Evolutionary conservation across 2,113 vertebrate species (phyloP).

Genomic region (Tragelaphus strepsiceros): DNA sequence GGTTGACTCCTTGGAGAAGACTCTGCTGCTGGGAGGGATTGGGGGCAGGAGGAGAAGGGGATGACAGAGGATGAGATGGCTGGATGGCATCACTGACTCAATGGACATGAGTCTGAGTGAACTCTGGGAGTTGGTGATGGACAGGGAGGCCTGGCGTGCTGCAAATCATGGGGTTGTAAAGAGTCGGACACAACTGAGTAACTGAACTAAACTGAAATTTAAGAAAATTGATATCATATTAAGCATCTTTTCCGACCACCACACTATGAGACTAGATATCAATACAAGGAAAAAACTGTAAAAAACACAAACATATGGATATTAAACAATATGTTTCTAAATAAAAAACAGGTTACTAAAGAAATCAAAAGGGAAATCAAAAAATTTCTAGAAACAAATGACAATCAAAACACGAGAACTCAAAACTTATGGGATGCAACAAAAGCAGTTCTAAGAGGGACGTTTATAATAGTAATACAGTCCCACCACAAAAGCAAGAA

Average conservation of each 20-base stretch:
- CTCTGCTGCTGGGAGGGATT: too few relatives aligned
- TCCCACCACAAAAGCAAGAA: neutral
- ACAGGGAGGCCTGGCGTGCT: too few relatives aligned
- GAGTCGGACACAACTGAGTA: too few relatives aligned
- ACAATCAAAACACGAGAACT: neutral
- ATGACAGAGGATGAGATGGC: too few relatives aligned
- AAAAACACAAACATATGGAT: neutral
- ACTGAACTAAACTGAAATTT: neutral
- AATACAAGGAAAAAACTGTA: neutral
- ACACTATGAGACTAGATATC: neutral
- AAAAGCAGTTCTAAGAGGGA: neutral
- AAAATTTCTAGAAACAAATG: neutral
- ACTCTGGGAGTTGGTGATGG: too few relatives aligned
- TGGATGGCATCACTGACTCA: too few relatives aligned
- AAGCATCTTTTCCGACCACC: fast-evolving
- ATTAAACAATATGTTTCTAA: neutral
- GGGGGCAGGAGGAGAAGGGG: too few relatives aligned
- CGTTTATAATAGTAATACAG: neutral
- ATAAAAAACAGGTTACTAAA: neutral
- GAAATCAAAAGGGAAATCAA: neutral
- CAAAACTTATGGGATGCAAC: neutral
- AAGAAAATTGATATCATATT: neutral
- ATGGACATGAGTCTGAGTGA: too few relatives aligned
- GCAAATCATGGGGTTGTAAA: too few relatives aligned
- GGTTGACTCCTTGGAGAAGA: too few relatives aligned